phyloP scores from a whole-genome alignment of 1,140 invertebrate genomes.

The Oreohelix idahoensis region DNA sequence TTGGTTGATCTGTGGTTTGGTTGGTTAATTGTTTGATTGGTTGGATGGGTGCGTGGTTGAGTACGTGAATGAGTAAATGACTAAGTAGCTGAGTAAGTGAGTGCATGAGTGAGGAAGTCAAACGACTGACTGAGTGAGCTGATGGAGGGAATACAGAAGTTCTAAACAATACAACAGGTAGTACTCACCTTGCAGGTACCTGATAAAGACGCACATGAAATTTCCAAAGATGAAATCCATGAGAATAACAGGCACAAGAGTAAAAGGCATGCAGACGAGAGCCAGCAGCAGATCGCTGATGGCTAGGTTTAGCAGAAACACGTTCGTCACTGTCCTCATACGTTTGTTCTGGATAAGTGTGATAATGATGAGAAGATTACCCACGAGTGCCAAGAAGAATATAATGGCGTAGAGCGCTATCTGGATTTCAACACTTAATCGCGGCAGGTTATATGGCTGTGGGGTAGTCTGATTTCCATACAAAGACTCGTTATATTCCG shows the following conservation, averaged over 20 bases:
- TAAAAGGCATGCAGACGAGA: constrained; percentile 91
- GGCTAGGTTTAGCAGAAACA: constrained; percentile 88
- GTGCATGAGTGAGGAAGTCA: neutral
- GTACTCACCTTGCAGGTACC: constrained; percentile 80
- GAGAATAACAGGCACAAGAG: constrained; percentile 85
- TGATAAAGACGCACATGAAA: constrained; percentile 86
- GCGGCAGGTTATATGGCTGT: constrained; percentile 30
- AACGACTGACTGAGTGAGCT: neutral
- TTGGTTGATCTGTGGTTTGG: too few species aligned
- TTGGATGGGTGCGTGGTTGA: neutral
- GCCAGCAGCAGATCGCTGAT: constrained; percentile 83
- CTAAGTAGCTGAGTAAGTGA: too few species aligned
- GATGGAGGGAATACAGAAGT: neutral
- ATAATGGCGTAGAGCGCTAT: constrained; percentile 85
- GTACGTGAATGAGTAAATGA: too few species aligned
- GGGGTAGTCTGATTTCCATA: neutral
- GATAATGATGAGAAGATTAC: constrained; percentile 85
- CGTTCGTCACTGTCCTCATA: constrained; percentile 91
- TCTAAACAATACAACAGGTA: neutral
- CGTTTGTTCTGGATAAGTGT: constrained; percentile 86
- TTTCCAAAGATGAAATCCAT: constrained; percentile 88
- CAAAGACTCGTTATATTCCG: neutral
- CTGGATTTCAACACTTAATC: constrained; percentile 46
- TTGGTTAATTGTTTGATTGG: too few species aligned
- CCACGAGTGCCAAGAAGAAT: constrained; percentile 84